Evolutionary conservation across 30 jellyfish, hydroid and myxozoan genomes (phyloP), one percentile per base, ranked within the genome.

Genomic region (Hydractinia symbiolongicarpus): DNA sequence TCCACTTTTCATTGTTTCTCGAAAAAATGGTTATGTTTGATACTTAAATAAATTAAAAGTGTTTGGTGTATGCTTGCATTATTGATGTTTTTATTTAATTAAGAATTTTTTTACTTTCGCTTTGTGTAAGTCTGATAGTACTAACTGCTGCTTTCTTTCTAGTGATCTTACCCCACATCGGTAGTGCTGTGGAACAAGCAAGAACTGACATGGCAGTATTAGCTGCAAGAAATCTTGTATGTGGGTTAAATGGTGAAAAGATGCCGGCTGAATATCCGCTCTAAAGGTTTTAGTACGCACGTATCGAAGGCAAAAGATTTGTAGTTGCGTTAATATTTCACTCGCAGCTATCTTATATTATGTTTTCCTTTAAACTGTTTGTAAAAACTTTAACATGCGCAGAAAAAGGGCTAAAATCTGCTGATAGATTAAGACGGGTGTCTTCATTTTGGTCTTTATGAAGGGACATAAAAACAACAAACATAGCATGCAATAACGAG

Each of bases 101-200:
- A 57, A 57, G 10, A 9, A 9, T 67, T 67, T 13, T 67, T 67
- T 67, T 15, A 58, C 19, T 16, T 58, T 58, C 17, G 19, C 1
- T 58, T 16, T 58, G 2, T n/a, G n/a, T 9, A 57, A 3, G 3
- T 58, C 69, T 11, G 15, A 0, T 16, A 58, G 19, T 11, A 58
- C 15, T 55, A 50, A 8, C 52, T 5, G 19, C 13, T 58, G 44
- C 60, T 70, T 21, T 51, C 51, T 51, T 78, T 61, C 5, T 58
- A 89, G 97, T 84, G 9, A 64, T 89, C 56, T 55, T 89, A 66
- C 97, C 97, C 8, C 97, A 89, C 67, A 84, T 89, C 81, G 97
- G 93, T 10, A 84, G 97, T 76, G 97, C 97, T 6, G 97, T 84
- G 64, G 83, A 53, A 75, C 88, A 81, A 21, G 84, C 97, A 4